Conservation (phyloP, 2,113 vertebrate species). For the Helogale parvula region DNA sequence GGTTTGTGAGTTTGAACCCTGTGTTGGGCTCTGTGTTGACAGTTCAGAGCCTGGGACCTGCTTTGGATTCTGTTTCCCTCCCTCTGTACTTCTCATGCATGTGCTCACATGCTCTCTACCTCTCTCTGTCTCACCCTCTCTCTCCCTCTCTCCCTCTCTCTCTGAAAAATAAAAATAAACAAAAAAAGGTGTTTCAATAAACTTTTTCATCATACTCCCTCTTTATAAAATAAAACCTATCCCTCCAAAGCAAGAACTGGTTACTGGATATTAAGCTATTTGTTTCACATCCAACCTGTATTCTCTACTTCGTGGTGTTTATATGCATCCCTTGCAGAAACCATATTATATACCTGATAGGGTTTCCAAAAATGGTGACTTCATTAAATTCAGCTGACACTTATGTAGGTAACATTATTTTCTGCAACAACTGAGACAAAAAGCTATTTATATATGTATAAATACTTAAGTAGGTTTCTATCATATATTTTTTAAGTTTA, state of each 20-base stretch:
- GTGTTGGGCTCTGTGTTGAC: too few species aligned
- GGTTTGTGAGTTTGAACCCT: too few species aligned
- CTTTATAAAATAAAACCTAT: constrained; percentile 31
- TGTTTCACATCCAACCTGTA: not conserved
- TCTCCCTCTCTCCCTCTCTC: too few species aligned
- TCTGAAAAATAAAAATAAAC: too few species aligned
- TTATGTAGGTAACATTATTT: constrained; percentile 41
- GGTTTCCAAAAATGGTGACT: not conserved
- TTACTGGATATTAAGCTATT: not conserved
- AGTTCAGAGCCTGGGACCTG: too few species aligned
- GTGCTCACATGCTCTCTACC: too few species aligned
- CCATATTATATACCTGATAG: not conserved
- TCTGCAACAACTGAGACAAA: constrained; percentile 29
- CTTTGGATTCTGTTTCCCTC: too few species aligned
- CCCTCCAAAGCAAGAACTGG: constrained; percentile 9
- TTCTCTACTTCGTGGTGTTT: not conserved
- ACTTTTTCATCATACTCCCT: not conserved
- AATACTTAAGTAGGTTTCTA: constrained; percentile 20
- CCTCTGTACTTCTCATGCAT: too few species aligned
- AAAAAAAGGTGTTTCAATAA: constrained; percentile 8
- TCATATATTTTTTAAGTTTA: not conserved
- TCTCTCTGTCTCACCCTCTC: too few species aligned
- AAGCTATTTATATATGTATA: not conserved
- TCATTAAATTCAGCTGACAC: constrained; percentile 23
- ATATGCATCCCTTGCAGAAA: constrained; percentile 50